Base-by-base conservation (phyloP, 2,113 vertebrate species). In the Nothocercus nigrocapillus region DNA sequence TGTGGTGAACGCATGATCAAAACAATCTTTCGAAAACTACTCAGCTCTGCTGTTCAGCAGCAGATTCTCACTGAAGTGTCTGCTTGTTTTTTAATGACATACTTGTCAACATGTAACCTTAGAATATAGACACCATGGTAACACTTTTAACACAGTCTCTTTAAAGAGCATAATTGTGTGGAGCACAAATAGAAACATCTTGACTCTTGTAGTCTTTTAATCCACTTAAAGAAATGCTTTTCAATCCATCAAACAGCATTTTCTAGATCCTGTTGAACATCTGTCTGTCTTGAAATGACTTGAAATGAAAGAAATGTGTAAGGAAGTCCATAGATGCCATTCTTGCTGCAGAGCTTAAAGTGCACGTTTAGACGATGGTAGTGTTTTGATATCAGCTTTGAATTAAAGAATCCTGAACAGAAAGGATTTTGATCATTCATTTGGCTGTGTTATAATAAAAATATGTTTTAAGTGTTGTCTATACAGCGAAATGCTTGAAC, bases 201-300 rank as follows among this genome's bases (percentile, higher is more conserved):
- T 90, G 93, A 93, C 92, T 96, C 85, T 94, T 96, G 93, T 90
- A 92, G 90, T 93, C 94, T 95, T 82, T 90, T 96, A 95, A 95
- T 96, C 96, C 95, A 95, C 94, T 96, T 96, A 94, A 27, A 96
- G 92, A 96, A 96, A 96, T 59, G 86, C 88, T 92, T 96, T 96
- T 90, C 74, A 95, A 88, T 92, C 83, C 66, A 94, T 85, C 85
- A 84, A 49, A 67, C 81, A 63, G 85, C 74, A 18, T 94, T 97
- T 96, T 96, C 86, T 94, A 83, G 72, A 85, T 92, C 88, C 96
- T 96, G 93, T 76, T 79, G 92, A 96, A 92, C 94, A 94, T 95
- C 90, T 96, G 80, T 70, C 80, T 88, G 53, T 93, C 92, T 49
- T 40, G 40, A 91, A 94, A 93, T 75, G 40, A 72, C 88, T 93